Conservation (phyloP, 2,113 vertebrate species). For the Xyrauchen texanus region DNA sequence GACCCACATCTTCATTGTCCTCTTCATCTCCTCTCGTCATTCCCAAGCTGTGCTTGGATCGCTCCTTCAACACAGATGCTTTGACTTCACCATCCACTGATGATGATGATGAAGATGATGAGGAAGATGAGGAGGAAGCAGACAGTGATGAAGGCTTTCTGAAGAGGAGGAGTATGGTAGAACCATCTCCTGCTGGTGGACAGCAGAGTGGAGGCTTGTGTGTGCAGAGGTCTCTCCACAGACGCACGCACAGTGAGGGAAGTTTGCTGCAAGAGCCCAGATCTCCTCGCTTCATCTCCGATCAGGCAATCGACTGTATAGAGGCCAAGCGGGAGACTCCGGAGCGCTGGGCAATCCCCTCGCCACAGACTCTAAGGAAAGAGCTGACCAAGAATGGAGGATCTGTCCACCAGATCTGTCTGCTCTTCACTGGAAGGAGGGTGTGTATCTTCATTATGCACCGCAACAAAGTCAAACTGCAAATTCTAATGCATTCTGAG, state of each 20-base stretch:
- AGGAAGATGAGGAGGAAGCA: slow-evolving; percentile 67
- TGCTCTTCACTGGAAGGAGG: slow-evolving; percentile 85
- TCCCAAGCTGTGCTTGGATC: slow-evolving; percentile 78
- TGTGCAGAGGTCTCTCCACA: slow-evolving; percentile 76
- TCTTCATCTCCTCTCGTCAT: slow-evolving; percentile 66
- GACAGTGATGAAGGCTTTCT: slow-evolving; percentile 73
- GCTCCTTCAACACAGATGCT: slow-evolving; percentile 67
- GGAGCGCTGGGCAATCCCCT: slow-evolving; percentile 71
- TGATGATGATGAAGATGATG: slow-evolving; percentile 69
- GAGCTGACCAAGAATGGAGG: slow-evolving; percentile 82
- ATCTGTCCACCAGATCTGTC: slow-evolving; percentile 83
- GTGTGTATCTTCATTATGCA: slow-evolving; percentile 62
- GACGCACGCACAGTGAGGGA: slow-evolving; percentile 90
- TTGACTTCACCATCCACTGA: slow-evolving; percentile 42
- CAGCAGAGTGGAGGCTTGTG: slow-evolving; percentile 65
- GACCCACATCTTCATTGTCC: slow-evolving; percentile 46
- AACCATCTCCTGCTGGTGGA: slow-evolving; percentile 62
- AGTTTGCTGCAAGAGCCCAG: slow-evolving; percentile 84
- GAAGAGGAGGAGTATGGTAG: slow-evolving; percentile 78
- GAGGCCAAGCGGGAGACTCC: slow-evolving; percentile 51
- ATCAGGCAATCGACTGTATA: slow-evolving; percentile 83
- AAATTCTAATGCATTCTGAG: background rate
- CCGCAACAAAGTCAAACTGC: background rate
- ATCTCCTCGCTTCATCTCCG: slow-evolving; percentile 83
- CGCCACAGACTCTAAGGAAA: slow-evolving; percentile 82